These are phyloP conservation scores for Spialia ferax DNA, from an alignment of 2,888 invertebrate genomes.

Conservation along the genomic window DNA sequence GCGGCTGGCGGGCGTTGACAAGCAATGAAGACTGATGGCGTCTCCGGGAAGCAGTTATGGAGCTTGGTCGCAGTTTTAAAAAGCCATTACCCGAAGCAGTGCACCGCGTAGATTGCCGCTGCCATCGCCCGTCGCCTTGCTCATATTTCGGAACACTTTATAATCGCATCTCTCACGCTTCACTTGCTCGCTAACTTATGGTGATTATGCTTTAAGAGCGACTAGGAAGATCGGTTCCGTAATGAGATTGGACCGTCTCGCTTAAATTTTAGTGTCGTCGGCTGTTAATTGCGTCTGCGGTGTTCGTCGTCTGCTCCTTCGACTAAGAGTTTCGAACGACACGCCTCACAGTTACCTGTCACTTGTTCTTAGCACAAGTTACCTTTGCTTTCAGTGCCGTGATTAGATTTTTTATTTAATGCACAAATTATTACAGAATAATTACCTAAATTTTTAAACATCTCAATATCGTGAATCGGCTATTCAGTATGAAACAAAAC, in stretches of 20 bases:
- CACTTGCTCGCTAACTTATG: conserved; percentile 85
- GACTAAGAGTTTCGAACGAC: conserved; percentile 29
- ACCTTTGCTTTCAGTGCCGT: neutral
- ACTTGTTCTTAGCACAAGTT: neutral
- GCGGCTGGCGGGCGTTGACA: conserved; percentile 81
- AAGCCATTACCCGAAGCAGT: conserved; percentile 84
- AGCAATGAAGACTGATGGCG: conserved; percentile 87
- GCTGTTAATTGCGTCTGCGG: conserved; percentile 82
- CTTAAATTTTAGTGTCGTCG: conserved; percentile 85
- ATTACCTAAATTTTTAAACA: conserved; percentile 3
- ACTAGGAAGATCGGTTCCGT: conserved; percentile 84
- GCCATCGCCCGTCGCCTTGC: conserved; percentile 59
- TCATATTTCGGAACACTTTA: conserved; percentile 86
- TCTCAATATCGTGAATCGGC: conserved; percentile 19
- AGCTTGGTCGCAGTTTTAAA: conserved; percentile 87
- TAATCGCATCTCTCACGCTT: conserved; percentile 85
- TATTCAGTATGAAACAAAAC: conserved; percentile 73
- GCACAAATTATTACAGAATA: neutral
- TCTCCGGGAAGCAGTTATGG: conserved; percentile 84
- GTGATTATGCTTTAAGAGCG: conserved; percentile 85
- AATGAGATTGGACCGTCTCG: conserved; percentile 85
- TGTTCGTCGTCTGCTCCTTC: conserved; percentile 51
- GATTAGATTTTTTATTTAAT: neutral
- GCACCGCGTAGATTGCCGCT: conserved; percentile 81
- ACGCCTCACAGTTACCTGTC: neutral